Evolutionary conservation across 2,797 vertebrate genomes (phyloP).

Genomic region (Zonotrichia albicollis): DNA sequence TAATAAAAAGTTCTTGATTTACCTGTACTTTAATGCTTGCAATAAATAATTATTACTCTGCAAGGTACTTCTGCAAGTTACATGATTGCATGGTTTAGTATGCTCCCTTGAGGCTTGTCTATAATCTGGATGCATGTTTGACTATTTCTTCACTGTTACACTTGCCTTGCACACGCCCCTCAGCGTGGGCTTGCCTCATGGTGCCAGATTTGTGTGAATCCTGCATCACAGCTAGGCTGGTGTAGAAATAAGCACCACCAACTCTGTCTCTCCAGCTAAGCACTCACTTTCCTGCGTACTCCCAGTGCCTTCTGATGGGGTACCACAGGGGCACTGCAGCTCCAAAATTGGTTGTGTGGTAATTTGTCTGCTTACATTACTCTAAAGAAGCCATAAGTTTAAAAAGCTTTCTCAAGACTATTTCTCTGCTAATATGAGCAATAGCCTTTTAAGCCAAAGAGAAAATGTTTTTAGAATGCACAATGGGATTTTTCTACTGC

Average conservation of each 20-base stretch:
- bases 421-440: background rate
- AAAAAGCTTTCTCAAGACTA: background rate
- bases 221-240: background rate
- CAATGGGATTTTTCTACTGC: background rate
- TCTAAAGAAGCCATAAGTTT: background rate
- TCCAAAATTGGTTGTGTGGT: background rate
- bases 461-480: background rate
- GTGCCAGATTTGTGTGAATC: background rate
- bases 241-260: background rate
- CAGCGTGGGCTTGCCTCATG: background rate
- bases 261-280: background rate
- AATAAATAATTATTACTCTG: background rate
- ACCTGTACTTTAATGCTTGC: background rate
- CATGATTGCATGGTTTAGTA: background rate
- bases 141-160: background rate
- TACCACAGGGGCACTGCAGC: background rate
- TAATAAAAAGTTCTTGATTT: background rate
- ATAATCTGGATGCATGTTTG: background rate
- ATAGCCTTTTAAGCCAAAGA: background rate
- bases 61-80: background rate
- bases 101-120: background rate
- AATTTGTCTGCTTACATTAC: background rate
- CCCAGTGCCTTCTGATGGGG: background rate
- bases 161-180: background rate
- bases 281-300: background rate